Conservation (phyloP, 2,797 vertebrate genomes). For the Acanthornis magna region DNA sequence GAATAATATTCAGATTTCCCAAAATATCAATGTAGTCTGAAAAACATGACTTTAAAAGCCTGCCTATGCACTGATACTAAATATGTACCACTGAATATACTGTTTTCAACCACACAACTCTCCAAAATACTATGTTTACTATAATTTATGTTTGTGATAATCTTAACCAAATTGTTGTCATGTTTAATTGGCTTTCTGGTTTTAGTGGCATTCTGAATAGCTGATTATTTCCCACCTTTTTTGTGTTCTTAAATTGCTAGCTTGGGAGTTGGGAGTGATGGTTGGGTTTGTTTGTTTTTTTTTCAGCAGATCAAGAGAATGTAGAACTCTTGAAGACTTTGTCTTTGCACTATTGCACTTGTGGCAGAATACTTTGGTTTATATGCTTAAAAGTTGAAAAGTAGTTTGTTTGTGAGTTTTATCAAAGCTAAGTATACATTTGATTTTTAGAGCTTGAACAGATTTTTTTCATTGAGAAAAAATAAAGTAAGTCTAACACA, state of each 20-base stretch:
- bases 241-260: constrained; percentile 43
- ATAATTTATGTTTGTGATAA: constrained; percentile 2
- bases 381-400: neutral
- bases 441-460: neutral
- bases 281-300: neutral
- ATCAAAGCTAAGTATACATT: neutral
- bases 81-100: neutral
- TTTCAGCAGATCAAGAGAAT: neutral
- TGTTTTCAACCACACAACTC: neutral
- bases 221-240: constrained; percentile 4
- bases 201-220: constrained; percentile 1
- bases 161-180: constrained; percentile 20
- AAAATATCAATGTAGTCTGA: neutral
- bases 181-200: constrained; percentile 44
- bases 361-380: neutral
- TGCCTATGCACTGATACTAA: neutral
- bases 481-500: neutral
- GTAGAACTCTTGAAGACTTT: neutral
- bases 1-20: neutral
- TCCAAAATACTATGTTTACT: neutral
- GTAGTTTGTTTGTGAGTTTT: neutral
- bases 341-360: neutral
- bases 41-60: neutral
- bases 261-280: constrained; percentile 2
- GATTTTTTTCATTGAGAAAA: neutral